Base-by-base conservation (phyloP, 2,113 vertebrate species). In the Chaetodon trifascialis region DNA sequence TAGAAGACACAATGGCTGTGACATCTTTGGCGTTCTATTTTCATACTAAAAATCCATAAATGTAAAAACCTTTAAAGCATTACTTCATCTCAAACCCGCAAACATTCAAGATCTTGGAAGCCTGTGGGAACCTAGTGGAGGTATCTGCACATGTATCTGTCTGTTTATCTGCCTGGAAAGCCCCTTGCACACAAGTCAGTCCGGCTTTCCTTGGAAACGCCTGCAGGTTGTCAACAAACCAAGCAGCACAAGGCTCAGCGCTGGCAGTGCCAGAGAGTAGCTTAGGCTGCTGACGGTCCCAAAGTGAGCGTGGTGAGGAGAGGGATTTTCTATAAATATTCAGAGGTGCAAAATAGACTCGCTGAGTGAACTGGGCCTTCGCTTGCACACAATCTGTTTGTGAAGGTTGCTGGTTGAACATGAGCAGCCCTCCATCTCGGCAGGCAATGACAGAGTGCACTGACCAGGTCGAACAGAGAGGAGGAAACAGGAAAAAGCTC, bases 251-350 rank as follows among this genome's bases (percentile, higher is more conserved):
- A 49, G 70, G 70, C 71, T 75, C 40, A 55, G 38, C 25, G 38
- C 63, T 56, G 77, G 67, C 79, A 42, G 71, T 73, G 79, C 87
- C 87, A 91, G 70, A 85, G 81, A 90, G 72, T 68, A 73, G 84
- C 88, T 90, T 79, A 87, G 80, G 69, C 84, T 85, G 85, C 89
- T 84, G 89, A 90, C 71, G 46, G 80, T 77, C 89, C 65, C 59
- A 83, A 91, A 90, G 78, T 65, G 76, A 82, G 55, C 62, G 2
- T 54, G 54, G 79, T 65, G 72, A 83, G 86, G 89, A 87, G 62
- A 83, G 21, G 75, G 89, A 84, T 88, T 88, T 88, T 91, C 93
- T 94, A 94, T 91, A 91, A 93, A 94, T 94, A 94, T 85, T 91
- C 89, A 76, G 83, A 89, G 76, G 83, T 76, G 83, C 74, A 89